Evolutionary conservation across 2,888 invertebrate species (phyloP), one percentile per base, ranked within the genome.

Genomic region (Timema cristinae): DNA sequence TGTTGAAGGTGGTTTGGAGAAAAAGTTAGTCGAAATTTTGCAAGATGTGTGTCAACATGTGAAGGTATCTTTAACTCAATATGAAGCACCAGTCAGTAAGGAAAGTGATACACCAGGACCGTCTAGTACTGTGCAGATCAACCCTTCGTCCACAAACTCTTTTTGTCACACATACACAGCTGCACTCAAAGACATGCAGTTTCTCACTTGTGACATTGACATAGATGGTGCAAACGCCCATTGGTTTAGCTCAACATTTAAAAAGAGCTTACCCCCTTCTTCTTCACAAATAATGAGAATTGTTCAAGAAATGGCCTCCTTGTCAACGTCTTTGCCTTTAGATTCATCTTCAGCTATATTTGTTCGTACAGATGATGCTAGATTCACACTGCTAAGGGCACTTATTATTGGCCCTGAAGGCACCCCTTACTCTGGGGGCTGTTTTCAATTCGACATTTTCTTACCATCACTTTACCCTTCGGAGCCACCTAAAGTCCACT

Each of bases 401-500:
- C 72, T 76, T 50, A 75, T 76, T n/a, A 76, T 74, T 71, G 76
- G 76, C n/a, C 73, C 73, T 9, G 74, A 76, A 71, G 75, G 73
- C 54, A 76, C 76, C 10, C 73, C 72, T 16, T 76, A 75, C 47
- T 72, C 75, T 61, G 75, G 75, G 50, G 75, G 76, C 51, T 74
- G 74, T 54, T 75, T 76, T 52, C 70, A 71, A 52, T 76, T 76
- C 68, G 76, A 76, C 66, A 75, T 76, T 15, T 73, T 71, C 50
- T 73, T 75, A 15, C 74, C 74, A 67, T 32, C 69, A 15, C 69
- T 59, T 11, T 75, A 74, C 68, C 75, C 75, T 49, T 54, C 48
- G 51, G n/a, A 50, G 61, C 73, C 75, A 56, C 75, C 75, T 9
- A 50, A 67, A 52, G 75, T 75, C 51, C 73, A 73, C 50, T 71